Conservation (phyloP, 2,797 vertebrate species). For the Numenius phaeopus region DNA sequence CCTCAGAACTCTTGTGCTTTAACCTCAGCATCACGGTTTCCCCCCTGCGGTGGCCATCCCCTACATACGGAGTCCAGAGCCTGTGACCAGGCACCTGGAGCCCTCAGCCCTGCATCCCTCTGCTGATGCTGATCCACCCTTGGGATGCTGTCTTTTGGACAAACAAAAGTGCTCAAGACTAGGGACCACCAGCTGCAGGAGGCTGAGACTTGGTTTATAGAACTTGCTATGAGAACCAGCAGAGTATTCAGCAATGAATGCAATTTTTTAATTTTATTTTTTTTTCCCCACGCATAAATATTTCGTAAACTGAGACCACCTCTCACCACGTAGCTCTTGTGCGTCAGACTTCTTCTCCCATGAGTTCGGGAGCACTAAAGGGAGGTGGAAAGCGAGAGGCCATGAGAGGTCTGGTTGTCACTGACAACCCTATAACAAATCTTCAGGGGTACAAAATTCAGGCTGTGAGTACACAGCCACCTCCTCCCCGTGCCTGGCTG, state of each 20-base stretch:
- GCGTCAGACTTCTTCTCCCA: not conserved
- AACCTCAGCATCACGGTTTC: not conserved
- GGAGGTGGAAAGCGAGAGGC: not conserved
- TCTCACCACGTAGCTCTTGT: accelerated
- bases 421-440: not conserved
- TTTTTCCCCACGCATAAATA: not conserved
- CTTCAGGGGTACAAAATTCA: not conserved
- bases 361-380: not conserved
- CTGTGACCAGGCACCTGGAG: not conserved
- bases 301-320: not conserved
- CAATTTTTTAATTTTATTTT: too few relatives aligned
- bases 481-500: accelerated
- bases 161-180: not conserved
- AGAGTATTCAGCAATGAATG: not conserved
- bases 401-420: not conserved
- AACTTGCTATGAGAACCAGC: not conserved
- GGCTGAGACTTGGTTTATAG: not conserved
- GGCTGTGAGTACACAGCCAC: accelerated
- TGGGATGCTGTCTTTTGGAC: accelerated
- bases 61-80: not conserved
- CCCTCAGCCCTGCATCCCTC: not conserved
- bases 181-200: accelerated
- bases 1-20: not conserved
- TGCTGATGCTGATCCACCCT: accelerated
- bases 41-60: not conserved